Conservation (phyloP, 1,140 invertebrate species). For the Anastatus disparis region DNA sequence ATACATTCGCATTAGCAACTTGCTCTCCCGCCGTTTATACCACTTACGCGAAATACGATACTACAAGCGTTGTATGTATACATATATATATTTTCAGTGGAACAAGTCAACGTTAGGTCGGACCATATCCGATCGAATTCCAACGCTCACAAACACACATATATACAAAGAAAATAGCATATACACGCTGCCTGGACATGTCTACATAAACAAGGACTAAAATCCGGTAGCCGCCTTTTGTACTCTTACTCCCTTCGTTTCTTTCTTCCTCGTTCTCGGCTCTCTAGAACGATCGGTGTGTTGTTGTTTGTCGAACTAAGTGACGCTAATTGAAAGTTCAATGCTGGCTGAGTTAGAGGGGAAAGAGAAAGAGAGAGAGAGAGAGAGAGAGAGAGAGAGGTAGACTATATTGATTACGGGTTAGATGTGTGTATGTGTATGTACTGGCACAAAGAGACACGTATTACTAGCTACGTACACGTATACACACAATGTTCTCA, state of each 20-base stretch:
- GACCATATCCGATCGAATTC: constrained; percentile 49
- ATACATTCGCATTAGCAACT: no score
- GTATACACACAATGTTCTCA: constrained; percentile 45
- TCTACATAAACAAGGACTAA: constrained; percentile 1
- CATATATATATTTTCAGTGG: constrained; percentile 14
- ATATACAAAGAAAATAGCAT: constrained; percentile 14
- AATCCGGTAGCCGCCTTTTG: constrained; percentile 5
- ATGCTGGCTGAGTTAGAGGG: no score
- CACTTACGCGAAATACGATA: constrained; percentile 28
- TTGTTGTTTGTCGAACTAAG: constrained; percentile 62
- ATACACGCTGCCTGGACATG: no score
- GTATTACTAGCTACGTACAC: no score
- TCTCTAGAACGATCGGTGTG: no score
- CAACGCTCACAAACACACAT: background rate
- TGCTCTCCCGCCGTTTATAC: no score
- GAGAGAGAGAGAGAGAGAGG: no score
- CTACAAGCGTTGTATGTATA: no score
- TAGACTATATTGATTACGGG: constrained; percentile 58
- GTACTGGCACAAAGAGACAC: background rate
- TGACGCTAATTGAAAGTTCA: constrained; percentile 66
- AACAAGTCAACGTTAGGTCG: constrained; percentile 43
- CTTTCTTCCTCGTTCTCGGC: no score
- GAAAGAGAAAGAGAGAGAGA: no score
- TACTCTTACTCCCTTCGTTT: no score
- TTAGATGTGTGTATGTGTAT: constrained; percentile 5